phyloP scores from a whole-genome alignment of 2,797 vertebrate species.

The Apodemus agrarius region DNA sequence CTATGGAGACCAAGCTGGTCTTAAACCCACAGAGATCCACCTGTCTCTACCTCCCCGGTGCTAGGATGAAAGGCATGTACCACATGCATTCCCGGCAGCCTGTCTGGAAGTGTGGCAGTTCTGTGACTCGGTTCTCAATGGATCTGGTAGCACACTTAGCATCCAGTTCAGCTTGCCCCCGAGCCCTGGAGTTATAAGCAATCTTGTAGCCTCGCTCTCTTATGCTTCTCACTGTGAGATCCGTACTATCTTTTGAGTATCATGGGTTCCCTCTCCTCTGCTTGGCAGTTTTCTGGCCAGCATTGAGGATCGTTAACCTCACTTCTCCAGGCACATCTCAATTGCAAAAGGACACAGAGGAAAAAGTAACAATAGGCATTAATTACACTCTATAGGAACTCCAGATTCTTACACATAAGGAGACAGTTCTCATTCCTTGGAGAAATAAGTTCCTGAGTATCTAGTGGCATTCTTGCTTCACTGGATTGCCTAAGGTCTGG shows the following conservation, averaged over 20 bases:
- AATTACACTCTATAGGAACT: background rate
- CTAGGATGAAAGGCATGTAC: too few relatives aligned
- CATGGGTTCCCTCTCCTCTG: background rate
- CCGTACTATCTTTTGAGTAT: background rate
- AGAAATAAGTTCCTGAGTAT: background rate
- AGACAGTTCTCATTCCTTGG: too few relatives aligned
- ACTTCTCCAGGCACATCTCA: background rate
- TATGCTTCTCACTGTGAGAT: background rate
- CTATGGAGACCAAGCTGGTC: background rate
- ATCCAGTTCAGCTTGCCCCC: too few relatives aligned
- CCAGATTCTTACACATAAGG: background rate
- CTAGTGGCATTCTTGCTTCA: background rate
- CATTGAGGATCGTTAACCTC: background rate
- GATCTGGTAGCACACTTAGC: background rate
- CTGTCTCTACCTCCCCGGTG: background rate
- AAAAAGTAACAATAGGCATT: background rate
- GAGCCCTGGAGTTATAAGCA: background rate
- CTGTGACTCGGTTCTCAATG: background rate
- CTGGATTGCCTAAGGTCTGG: too few relatives aligned
- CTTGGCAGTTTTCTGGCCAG: background rate
- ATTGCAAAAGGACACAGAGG: background rate
- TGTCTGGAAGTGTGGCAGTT: background rate
- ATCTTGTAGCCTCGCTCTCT: background rate
- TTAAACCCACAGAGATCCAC: background rate
- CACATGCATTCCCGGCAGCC: fast-evolving